Base-by-base conservation (phyloP, 2,113 vertebrate genomes). In the Menura novaehollandiae region DNA sequence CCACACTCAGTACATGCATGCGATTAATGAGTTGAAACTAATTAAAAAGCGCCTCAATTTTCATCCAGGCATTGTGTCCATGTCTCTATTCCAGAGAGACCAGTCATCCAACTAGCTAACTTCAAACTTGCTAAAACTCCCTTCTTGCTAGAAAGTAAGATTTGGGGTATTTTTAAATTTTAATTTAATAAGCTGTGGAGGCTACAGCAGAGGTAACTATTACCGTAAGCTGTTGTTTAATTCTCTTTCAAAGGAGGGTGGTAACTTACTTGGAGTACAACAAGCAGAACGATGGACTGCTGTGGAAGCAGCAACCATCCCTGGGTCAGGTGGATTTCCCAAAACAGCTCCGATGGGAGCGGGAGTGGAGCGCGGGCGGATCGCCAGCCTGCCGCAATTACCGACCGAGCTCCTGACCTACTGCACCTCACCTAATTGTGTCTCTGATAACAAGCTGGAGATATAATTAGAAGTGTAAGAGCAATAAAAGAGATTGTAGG, bases 311-410 rank as follows among this genome's bases (percentile, higher is more conserved):
- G 73, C 27, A 46, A 5, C n/a, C 47, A 18, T 21, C 46, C 79
- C 2, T 68, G 8, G 41, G 17, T 21, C 0, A 35, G 37, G 7
- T 37, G 56, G 73, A 15, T 92, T 86, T 75, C 64, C 71, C 43
- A 0, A 17, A 49, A 60, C 43, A 53, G 5, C 44, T 7, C 4
- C 0, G 1, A 14, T 49, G 37, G 4, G n/a, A 75, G 60, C 9
- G 1, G 24, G 46, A 58, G 62, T 24, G 32, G 41, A 73, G 21
- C 27, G 37, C 32, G 14, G 60, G 76, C 16, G 4, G 43, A 41
- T 46, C 30, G 4, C 63, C 69, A 75, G 39, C 64, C 51, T 1
- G 0, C 67, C 16, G 10, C 89, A 86, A 66, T 92, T 72, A n/a
- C 35, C 39, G 14, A 19, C 37, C 2, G 1, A 53, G 78, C 43